Evolutionary conservation across 53 echinoderm and acorn worm genomes (phyloP), one percentile per base, ranked within the genome.

Genomic region (Astropecten irregularis): DNA sequence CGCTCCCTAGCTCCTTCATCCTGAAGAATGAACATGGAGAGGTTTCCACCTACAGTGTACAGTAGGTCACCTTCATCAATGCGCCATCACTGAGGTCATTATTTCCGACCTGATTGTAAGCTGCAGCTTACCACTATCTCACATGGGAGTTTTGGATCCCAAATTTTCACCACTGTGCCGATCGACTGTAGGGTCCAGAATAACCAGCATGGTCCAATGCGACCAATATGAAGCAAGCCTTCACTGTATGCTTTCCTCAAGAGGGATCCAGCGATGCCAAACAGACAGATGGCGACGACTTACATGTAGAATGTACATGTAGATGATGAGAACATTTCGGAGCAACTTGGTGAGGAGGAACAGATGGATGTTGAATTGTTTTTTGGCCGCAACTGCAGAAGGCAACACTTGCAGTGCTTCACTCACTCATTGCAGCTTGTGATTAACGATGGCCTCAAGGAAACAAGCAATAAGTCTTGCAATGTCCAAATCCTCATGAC

Each of bases 351-450:
- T 3, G 68, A 68, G 9, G 40, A 52, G 39, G 68, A 34, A 2
- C 51, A 83, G 68, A 19, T 47, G 10, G 69, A 83, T 68, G 69
- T 83, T 0, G 49, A 68, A 21, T 23, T 19, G 23, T 48, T 32
- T 0, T n/a, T 82, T 11, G 48, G 2, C 69, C 27, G 69, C 10
- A 62, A 86, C 54, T 86, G 64, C 52, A 61, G 49, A 14, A 86
- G 25, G 51, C 86, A 86, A 52, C 35, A 51, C 20, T 66, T 86
- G 19, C 66, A 63, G 53, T 86, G 86, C 18, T 86, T 86, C 34
- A 64, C 76, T 11, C 36, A 86, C 28, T 76, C 86, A 15, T 36
- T 74, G 14, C 66, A 74, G 27, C 73, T 59, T 15, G 48, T 59
- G 2, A 37, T 85, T 25, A 27, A 39, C 8, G 69, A 83, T 83